These are phyloP conservation scores for Lypha dubia DNA, from an alignment of 2,888 invertebrate species.

Conservation along the genomic window DNA sequence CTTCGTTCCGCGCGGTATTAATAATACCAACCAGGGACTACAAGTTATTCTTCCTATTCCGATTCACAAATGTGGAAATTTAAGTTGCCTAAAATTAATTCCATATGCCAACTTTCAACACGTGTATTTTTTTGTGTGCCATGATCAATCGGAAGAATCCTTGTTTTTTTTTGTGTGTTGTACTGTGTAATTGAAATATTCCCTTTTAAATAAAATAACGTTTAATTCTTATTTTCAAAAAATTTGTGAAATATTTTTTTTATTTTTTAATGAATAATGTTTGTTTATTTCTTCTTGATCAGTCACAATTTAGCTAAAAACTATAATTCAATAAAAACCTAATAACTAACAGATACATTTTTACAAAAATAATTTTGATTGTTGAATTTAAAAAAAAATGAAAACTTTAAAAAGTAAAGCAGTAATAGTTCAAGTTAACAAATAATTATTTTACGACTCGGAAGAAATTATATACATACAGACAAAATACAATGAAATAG, in stretches of 20 bases:
- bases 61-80: too few relatives aligned
- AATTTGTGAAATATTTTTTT: slow-evolving; percentile 41
- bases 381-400: slow-evolving; percentile 47
- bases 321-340: slow-evolving; percentile 69
- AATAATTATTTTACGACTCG: slow-evolving; percentile 20
- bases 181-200: neutral
- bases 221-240: slow-evolving; percentile 27
- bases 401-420: slow-evolving; percentile 10
- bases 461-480: slow-evolving; percentile 29
- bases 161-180: too few relatives aligned
- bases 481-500: slow-evolving; percentile 8
- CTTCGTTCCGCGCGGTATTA: too few relatives aligned
- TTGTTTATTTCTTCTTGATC: slow-evolving; percentile 56
- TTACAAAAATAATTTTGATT: slow-evolving; percentile 65
- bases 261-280: slow-evolving; percentile 37
- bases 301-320: slow-evolving; percentile 72
- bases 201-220: slow-evolving; percentile 13
- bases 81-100: too few relatives aligned
- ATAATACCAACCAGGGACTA: too few relatives aligned
- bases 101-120: too few relatives aligned
- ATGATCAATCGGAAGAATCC: too few relatives aligned
- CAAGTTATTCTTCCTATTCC: too few relatives aligned
- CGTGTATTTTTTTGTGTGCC: too few relatives aligned
- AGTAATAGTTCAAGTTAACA: slow-evolving; percentile 52
- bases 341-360: slow-evolving; percentile 59